Conservation (phyloP, 2,113 vertebrate genomes). For the Erinaceus europaeus region DNA sequence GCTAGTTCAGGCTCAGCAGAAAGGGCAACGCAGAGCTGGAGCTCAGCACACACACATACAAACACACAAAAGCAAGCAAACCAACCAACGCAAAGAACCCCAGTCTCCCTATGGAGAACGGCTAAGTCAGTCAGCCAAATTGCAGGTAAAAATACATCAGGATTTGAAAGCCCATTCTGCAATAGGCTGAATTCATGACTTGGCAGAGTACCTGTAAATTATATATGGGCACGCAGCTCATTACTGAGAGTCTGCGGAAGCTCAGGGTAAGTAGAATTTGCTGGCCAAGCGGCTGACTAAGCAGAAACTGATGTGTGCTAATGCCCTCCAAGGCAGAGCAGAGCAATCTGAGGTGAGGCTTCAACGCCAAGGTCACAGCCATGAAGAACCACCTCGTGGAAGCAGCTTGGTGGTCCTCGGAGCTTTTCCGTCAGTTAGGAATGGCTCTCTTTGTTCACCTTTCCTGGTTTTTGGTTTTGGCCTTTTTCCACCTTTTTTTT, state of each 20-base stretch:
- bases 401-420: neutral
- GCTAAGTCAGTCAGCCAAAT: neutral
- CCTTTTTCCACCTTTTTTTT: neutral
- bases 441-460: neutral
- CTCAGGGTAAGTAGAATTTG: slow-evolving; percentile 42
- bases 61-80: neutral
- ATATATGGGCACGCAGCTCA: slow-evolving; percentile 39
- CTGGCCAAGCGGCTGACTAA: slow-evolving; percentile 43
- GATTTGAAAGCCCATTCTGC: slow-evolving; percentile 32
- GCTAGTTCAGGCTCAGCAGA: neutral
- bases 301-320: slow-evolving; percentile 29
- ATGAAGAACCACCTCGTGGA: neutral
- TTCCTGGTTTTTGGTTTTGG: neutral
- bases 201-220: slow-evolving; percentile 54
- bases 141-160: slow-evolving; percentile 12
- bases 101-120: neutral
- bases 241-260: slow-evolving; percentile 18
- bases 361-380: slow-evolving; percentile 27
- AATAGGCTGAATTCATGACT: slow-evolving; percentile 45
- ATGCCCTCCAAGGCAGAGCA: neutral
- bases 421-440: neutral
- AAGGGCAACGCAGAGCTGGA: neutral
- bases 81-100: neutral
- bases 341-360: neutral
- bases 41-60: neutral